Evolutionary conservation across 2,888 invertebrate genomes (phyloP).

Genomic region (Drosophila antonietae): DNA sequence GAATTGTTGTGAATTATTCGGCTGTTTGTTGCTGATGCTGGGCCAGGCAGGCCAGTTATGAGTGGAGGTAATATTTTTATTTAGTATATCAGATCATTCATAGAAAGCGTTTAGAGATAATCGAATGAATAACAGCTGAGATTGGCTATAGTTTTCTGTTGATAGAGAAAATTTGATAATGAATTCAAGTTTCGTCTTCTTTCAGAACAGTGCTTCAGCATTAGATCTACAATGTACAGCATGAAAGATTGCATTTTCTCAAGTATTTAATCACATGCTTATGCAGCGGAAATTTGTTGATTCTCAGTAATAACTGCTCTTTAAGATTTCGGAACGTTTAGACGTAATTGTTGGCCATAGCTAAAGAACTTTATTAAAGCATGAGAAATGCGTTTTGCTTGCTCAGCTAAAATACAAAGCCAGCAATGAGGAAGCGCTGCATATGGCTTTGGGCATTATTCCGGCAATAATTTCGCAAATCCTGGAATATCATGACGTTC

Average conservation of each 20-base stretch:
- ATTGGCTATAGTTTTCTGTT: too few relatives aligned
- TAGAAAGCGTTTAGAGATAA: background rate
- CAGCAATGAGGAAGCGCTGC: conserved; percentile 8
- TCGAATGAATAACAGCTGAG: background rate
- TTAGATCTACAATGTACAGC: too few relatives aligned
- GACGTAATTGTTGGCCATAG: conserved; percentile 22
- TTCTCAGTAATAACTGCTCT: background rate
- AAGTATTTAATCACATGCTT: background rate
- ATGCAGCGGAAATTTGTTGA: background rate
- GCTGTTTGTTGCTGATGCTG: background rate
- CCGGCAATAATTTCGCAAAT: conserved; percentile 50
- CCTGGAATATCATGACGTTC: conserved; percentile 30
- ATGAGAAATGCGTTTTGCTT: conserved; percentile 4
- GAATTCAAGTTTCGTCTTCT: too few relatives aligned
- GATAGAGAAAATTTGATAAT: too few relatives aligned
- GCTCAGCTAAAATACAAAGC: conserved; percentile 2
- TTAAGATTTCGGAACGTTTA: conserved; percentile 1
- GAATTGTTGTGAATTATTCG: conserved; percentile 6
- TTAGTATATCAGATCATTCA: background rate
- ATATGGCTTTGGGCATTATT: conserved; percentile 32
- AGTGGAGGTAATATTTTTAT: background rate
- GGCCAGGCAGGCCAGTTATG: background rate
- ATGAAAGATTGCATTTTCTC: background rate
- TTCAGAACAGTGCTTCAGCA: too few relatives aligned
- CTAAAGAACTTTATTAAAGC: conserved; percentile 25